Evolutionary conservation across 2,888 invertebrate species (phyloP).

Genomic region (Blomia tropicalis): DNA sequence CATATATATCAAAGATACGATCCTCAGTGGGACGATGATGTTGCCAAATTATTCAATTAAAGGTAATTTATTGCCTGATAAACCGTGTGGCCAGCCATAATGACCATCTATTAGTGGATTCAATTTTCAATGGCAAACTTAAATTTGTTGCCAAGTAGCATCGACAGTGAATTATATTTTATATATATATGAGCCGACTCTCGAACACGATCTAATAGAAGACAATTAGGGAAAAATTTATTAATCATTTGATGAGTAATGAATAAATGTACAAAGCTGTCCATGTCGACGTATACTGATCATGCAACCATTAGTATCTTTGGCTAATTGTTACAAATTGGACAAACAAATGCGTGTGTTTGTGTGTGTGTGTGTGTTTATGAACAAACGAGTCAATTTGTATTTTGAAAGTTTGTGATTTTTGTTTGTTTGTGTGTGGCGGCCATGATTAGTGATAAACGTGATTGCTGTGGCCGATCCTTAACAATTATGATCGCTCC

Average conservation of each 20-base stretch:
- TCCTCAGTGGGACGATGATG: too few species aligned
- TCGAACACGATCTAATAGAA: neutral
- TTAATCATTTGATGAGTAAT: slow-evolving; percentile 12
- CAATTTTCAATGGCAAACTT: neutral
- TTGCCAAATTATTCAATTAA: slow-evolving; percentile 12
- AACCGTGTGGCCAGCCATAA: neutral
- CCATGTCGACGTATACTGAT: too few species aligned
- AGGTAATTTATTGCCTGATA: slow-evolving; percentile 1
- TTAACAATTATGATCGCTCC: too few species aligned
- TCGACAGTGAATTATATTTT: neutral
- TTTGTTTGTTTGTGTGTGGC: neutral
- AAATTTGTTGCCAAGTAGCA: neutral
- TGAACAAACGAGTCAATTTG: neutral
- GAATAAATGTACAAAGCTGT: slow-evolving; percentile 11
- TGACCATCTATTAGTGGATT: slow-evolving; percentile 4
- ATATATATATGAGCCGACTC: neutral
- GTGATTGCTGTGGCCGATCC: too few species aligned
- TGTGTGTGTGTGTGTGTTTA: neutral
- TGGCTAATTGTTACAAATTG: slow-evolving; percentile 12
- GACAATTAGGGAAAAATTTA: slow-evolving; percentile 15
- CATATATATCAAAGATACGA: too few species aligned
- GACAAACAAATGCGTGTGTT: neutral
- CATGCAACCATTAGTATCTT: too few species aligned
- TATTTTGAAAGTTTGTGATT: neutral
- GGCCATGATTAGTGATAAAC: too few species aligned